A percentile compares a stretch with the other conserved stretches of the same genome.
phyloP scores from a whole-genome alignment of 2,888 invertebrate species.

The Teinopalpus imperialis region DNA sequence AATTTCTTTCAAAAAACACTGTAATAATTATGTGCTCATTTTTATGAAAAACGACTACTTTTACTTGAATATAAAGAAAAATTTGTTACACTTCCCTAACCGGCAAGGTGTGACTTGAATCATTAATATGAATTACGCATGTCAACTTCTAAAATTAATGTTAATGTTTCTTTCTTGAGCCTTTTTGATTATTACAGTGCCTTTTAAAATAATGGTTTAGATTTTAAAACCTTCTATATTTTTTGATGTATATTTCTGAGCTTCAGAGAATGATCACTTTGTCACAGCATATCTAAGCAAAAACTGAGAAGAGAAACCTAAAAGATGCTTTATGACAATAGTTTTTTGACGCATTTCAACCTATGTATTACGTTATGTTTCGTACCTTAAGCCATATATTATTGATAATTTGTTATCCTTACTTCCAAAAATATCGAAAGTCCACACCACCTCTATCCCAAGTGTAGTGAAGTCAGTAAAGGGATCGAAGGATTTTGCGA shows the following conservation, averaged over 20 bases:
- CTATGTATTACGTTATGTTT: too few species aligned
- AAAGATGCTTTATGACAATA: too few species aligned
- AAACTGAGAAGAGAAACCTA: too few species aligned
- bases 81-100: slow-evolving; percentile 12
- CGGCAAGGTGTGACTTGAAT: slow-evolving; percentile 19
- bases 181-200: background rate
- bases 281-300: too few species aligned
- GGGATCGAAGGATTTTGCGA: too few species aligned
- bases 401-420: too few species aligned
- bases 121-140: slow-evolving; percentile 33
- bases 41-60: slow-evolving; percentile 13
- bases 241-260: background rate
- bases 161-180: slow-evolving; percentile 13
- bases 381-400: too few species aligned
- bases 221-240: background rate
- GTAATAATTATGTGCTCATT: slow-evolving; percentile 9
- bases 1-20: slow-evolving; percentile 5
- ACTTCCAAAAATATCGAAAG: too few species aligned
- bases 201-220: slow-evolving; percentile 2
- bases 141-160: slow-evolving; percentile 13
- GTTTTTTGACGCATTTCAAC: too few species aligned
- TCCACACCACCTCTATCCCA: too few species aligned
- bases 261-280: too few species aligned
- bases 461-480: too few species aligned
- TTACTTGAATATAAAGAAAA: slow-evolving; percentile 14